Base-by-base conservation (phyloP, 1,140 invertebrate genomes). In the Pseudoatta argentina region DNA sequence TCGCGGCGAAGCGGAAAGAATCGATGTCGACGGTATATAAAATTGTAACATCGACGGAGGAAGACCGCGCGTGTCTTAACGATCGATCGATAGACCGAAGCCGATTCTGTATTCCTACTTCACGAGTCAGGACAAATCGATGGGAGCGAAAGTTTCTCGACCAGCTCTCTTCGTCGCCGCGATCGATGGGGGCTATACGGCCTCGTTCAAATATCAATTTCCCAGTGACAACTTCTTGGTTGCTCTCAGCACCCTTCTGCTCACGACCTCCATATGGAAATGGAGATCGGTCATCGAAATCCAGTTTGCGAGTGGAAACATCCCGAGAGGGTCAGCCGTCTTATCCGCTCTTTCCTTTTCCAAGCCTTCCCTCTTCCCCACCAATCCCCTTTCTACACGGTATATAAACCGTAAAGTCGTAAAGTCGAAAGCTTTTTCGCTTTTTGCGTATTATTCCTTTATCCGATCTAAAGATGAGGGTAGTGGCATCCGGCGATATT, bases 281-380 rank as follows among this genome's bases (percentile, higher is more conserved):
- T 94, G 89, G 91, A 93, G 89, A 93, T 94, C 92, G 93, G 92
- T 94, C 93, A 93, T 94, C 91, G 93, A 89, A 95, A 95, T 94
- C 91, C 87, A 94, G 92, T 95, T 95, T 94, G 92, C 92, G 83
- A 92, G 91, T 93, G 87, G 91, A 92, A 95, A 94, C 91, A 94
- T 93, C 92, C 91, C 89, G 87, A 61, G 91, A 93, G 91, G 94
- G 94, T 94, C 93, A 94, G 90, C 91, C 87, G 75, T 64, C 44
- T 85, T 87, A 81, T 88, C 69, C 77, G n/a, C 51, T 16, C 73
- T 59, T 69, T 53, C 81, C 76, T 64, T 63, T 30, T 63, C 63
- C 21, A 44, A 61, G 21, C 87, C 88, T 64, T 63, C 77, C 57
- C 85, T n/a, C 4, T 30, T 14, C 63, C 63, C 71, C 57, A 57